Evolutionary conservation across 2,888 invertebrate species (phyloP).

Genomic region (Hemithea aestivaria): DNA sequence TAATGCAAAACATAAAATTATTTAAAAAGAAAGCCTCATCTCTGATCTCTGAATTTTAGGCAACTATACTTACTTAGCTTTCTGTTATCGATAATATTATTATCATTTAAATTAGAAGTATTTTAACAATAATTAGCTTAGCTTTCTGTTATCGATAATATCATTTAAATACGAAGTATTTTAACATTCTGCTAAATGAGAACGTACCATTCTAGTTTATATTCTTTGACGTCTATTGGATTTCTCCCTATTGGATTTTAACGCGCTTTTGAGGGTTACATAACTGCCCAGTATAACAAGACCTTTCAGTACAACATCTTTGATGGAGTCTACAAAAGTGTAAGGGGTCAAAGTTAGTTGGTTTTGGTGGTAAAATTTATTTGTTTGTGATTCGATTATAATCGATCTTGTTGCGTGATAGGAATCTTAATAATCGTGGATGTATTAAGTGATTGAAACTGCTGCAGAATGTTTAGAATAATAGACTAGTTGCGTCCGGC

Average conservation of each 20-base stretch:
- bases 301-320: conserved; percentile 21
- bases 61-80: too few relatives aligned
- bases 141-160: too few relatives aligned
- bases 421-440: conserved; percentile 39
- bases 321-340: conserved; percentile 37
- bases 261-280: conserved; percentile 69
- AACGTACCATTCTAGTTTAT: conserved; percentile 8
- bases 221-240: conserved; percentile 36
- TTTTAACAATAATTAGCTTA: too few relatives aligned
- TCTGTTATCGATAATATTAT: too few relatives aligned
- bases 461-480: too few relatives aligned
- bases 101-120: too few relatives aligned
- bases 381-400: conserved; percentile 67
- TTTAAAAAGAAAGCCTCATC: too few relatives aligned
- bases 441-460: conserved; percentile 43
- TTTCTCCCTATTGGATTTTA: conserved; percentile 65
- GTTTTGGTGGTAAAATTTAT: conserved; percentile 56
- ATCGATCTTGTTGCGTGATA: conserved; percentile 61
- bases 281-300: conserved; percentile 52
- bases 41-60: too few relatives aligned
- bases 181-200: too few relatives aligned
- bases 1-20: too few relatives aligned
- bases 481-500: too few relatives aligned
- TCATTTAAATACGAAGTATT: too few relatives aligned
- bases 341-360: conserved; percentile 33